These are phyloP conservation scores for Sinelater perroti DNA, from an alignment of 2,888 invertebrate species.

Conservation along the genomic window DNA sequence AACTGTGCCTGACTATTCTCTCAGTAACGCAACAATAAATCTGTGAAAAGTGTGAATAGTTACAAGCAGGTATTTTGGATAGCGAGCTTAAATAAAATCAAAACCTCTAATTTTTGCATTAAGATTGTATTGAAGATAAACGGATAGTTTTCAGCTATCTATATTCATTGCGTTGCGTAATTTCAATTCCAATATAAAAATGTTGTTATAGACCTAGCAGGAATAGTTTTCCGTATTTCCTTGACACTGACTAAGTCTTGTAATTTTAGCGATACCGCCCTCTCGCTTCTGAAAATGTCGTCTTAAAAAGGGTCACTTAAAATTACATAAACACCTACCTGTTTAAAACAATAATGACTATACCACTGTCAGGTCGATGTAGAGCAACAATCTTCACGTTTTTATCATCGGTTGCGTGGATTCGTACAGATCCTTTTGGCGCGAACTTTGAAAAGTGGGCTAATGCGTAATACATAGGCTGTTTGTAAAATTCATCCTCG, in stretches of 20 bases:
- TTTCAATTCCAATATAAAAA: conserved; percentile 61
- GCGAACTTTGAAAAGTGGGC: conserved; percentile 79
- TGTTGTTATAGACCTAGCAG: conserved; percentile 60
- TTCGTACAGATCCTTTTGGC: conserved; percentile 66
- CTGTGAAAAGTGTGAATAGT: too few relatives aligned
- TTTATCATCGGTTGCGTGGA: conserved; percentile 47
- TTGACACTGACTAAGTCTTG: conserved; percentile 53
- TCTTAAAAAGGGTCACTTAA: neutral
- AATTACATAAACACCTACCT: conserved; percentile 32
- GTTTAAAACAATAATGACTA: conserved; percentile 66
- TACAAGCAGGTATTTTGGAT: too few relatives aligned
- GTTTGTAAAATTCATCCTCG: conserved; percentile 82
- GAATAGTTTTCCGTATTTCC: conserved; percentile 49
- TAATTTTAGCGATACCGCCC: conserved; percentile 55
- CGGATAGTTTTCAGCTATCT: too few relatives aligned
- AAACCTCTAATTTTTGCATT: too few relatives aligned
- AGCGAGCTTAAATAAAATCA: too few relatives aligned
- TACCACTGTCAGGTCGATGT: conserved; percentile 62
- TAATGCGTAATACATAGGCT: conserved; percentile 87
- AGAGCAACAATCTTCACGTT: conserved; percentile 61
- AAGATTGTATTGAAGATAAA: too few relatives aligned
- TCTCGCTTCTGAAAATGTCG: conserved; percentile 51
- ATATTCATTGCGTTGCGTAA: too few relatives aligned
- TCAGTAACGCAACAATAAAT: too few relatives aligned
- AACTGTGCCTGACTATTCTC: too few relatives aligned